Base-by-base conservation (phyloP, 2,113 vertebrate genomes). In the Nematolebias whitei region DNA sequence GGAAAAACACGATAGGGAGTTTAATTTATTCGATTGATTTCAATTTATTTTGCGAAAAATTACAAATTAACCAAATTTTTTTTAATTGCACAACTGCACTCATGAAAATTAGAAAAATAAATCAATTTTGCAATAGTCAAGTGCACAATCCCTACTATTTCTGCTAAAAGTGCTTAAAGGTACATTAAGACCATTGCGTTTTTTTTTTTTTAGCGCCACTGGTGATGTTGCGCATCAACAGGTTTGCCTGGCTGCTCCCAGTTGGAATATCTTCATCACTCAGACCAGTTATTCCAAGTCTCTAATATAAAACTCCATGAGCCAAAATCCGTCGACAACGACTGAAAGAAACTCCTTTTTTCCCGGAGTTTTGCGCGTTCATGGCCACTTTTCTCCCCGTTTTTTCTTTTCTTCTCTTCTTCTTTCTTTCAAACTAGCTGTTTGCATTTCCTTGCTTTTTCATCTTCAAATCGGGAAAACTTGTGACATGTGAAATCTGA, bases 401-500 rank as follows among this genome's bases (percentile, higher is more conserved):
- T 52, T 52, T 5, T 52, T 15, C 29, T 53, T 2, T 6, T 19
- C 2, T 2, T 16, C 24, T n/a, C 12, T 12, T n/a, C 44, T 29
- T 38, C 2, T 57, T n/a, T 18, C 24, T 51, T 60, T 56, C 9
- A 11, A 47, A 23, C 29, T 66, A 80, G 57, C 71, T 76, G 60
- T 71, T 79, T 82, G 72, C 68, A 66, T 72, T 65, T 29, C 7
- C 7, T 29, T 57, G 45, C 58, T 86, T 85, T 78, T 85, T 76
- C 65, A 85, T 87, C 76, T 89, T 74, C 59, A 85, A 87, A 87
- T 85, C 75, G 71, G 58, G 59, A 19, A 85, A 68, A 78, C 72
- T 76, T 74, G 83, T 90, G 87, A 88, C 87, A 88, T 85, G 79
- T 89, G 80, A 87, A 89, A 88, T 80, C 83, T 45, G 87, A 89